phyloP scores from a whole-genome alignment of 37 sponge, comb jelly and placozoan species.

The Dysidea cf. avara region DNA sequence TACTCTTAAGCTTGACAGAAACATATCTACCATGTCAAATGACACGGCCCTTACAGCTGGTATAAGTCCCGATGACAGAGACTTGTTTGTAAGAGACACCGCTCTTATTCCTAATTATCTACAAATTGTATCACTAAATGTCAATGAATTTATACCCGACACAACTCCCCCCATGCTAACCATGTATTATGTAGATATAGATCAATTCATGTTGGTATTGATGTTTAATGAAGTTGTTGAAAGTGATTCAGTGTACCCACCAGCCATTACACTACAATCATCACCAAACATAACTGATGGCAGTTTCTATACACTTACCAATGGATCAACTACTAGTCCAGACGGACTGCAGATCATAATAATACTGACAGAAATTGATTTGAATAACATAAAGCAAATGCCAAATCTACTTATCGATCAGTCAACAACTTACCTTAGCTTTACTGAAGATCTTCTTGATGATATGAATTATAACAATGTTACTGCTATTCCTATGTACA shows the following conservation, averaged over 20 bases:
- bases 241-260: slow-evolving; percentile 40
- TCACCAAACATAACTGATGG: slow-evolving; percentile 23
- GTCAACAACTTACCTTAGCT: slow-evolving; percentile 59
- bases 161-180: slow-evolving; percentile 61
- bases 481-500: slow-evolving; percentile 7
- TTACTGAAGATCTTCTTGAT: slow-evolving; percentile 50
- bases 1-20: slow-evolving; percentile 55
- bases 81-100: slow-evolving; percentile 35
- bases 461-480: slow-evolving; percentile 86
- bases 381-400: slow-evolving; percentile 73
- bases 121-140: slow-evolving; percentile 1
- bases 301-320: slow-evolving; percentile 43
- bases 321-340: slow-evolving; percentile 51
- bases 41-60: slow-evolving; percentile 34
- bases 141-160: slow-evolving; percentile 51
- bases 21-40: slow-evolving; percentile 42
- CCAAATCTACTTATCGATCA: slow-evolving; percentile 32
- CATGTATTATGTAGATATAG: slow-evolving; percentile 52
- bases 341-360: slow-evolving; percentile 59
- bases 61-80: neutral
- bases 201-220: slow-evolving; percentile 28
- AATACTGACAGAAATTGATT: slow-evolving; percentile 47
- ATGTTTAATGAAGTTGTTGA: slow-evolving; percentile 81
- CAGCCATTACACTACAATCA: slow-evolving; percentile 76
- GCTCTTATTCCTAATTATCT: slow-evolving; percentile 55